phyloP scores from a whole-genome alignment of 2,888 invertebrate genomes.

The Apodemia hepburni region DNA sequence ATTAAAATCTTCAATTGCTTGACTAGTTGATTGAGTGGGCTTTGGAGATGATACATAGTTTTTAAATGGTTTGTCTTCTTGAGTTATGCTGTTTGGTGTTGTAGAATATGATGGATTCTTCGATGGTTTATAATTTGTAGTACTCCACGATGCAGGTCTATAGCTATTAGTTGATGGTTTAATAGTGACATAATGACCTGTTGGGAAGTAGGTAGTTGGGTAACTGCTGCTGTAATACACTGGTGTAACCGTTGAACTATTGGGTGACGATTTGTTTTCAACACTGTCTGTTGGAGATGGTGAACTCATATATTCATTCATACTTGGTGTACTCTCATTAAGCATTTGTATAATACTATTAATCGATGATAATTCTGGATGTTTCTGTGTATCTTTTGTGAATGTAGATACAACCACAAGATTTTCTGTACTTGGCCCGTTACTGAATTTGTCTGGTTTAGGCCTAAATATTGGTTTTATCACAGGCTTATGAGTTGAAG shows the following conservation, averaged over 20 bases:
- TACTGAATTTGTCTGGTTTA: constrained; percentile 53
- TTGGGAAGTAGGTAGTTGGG: constrained; percentile 50
- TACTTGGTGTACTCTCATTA: constrained; percentile 71
- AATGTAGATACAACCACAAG: constrained; percentile 80
- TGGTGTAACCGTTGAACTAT: constrained; percentile 48
- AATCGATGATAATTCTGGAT: constrained; percentile 64
- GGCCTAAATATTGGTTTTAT: constrained; percentile 79
- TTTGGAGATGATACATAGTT: constrained; percentile 54
- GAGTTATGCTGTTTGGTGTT: constrained; percentile 52
- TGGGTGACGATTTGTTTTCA: constrained; percentile 66
- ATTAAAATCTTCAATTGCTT: constrained; percentile 68
- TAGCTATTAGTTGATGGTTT: constrained; percentile 50
- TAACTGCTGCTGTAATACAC: constrained; percentile 54
- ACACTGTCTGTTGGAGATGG: constrained; percentile 47
- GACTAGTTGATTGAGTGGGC: constrained; percentile 67
- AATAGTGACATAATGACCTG: constrained; percentile 65
- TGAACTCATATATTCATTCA: constrained; percentile 57
- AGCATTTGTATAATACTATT: constrained; percentile 83
- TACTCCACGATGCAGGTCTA: constrained; percentile 34
- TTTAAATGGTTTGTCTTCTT: constrained; percentile 48
- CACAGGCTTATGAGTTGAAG: constrained; percentile 63
- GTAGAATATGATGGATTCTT: constrained; percentile 43
- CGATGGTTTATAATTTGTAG: constrained; percentile 43
- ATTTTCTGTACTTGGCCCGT: constrained; percentile 59
- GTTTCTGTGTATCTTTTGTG: constrained; percentile 65